These are phyloP conservation scores for Centruroides sculpturatus DNA, from an alignment of 1,140 invertebrate species.

Conservation along the genomic window DNA sequence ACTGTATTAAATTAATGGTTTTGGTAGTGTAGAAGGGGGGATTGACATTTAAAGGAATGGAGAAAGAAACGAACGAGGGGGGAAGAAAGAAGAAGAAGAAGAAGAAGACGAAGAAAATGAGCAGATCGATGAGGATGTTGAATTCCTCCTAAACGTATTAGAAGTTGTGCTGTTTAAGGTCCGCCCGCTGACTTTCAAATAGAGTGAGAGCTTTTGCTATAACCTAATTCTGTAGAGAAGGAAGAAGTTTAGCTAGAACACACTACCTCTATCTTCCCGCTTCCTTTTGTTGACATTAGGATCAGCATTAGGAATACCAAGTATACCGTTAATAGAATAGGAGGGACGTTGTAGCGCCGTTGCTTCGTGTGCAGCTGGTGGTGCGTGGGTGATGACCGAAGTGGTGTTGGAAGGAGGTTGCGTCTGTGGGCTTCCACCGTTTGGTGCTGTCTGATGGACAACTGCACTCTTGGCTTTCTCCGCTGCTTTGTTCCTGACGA, in stretches of 20 bases:
- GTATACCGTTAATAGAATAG: conserved; percentile 88
- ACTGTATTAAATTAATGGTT: no score
- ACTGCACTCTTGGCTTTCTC: conserved; percentile 72
- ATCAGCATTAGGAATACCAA: conserved; percentile 63
- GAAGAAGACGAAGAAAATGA: not conserved
- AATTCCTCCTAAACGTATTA: no score
- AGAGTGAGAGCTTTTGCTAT: no score
- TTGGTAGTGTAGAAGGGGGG: no score
- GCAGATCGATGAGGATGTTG: not conserved
- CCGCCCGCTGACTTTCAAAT: no score
- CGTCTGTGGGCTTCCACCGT: not conserved
- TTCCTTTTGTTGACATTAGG: conserved; percentile 41
- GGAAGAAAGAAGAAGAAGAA: not conserved
- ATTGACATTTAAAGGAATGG: no score
- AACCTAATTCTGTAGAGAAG: no score
- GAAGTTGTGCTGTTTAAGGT: no score
- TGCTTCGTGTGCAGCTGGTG: conserved; percentile 47
- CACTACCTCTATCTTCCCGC: conserved; percentile 43
- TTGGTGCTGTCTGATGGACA: conserved; percentile 17
- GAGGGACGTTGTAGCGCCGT: conserved; percentile 40
- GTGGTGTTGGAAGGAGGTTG: conserved; percentile 1
- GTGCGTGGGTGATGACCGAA: conserved; percentile 25
- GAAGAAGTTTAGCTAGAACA: not conserved
- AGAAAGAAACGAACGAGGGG: not conserved
- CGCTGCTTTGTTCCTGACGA: conserved; percentile 86